A percentile compares a stretch with the other conserved stretches of the same genome.
Evolutionary conservation across 2,888 invertebrate genomes (phyloP).

Genomic region (Stenichneumon culpator): DNA sequence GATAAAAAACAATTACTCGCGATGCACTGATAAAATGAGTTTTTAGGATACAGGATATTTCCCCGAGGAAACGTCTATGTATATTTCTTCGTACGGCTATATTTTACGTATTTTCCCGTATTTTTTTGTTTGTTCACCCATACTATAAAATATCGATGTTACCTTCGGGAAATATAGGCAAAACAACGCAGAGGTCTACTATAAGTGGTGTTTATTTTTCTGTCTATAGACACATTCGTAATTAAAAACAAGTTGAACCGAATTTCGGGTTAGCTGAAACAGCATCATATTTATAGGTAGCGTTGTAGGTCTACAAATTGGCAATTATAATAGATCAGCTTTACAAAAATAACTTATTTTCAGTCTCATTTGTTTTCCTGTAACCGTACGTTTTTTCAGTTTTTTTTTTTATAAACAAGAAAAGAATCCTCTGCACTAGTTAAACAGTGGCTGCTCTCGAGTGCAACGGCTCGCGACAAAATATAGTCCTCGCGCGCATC

Average conservation of each 20-base stretch:
- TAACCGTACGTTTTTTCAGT: neutral
- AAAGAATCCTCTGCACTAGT: constrained; percentile 29
- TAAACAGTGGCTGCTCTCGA: constrained; percentile 37
- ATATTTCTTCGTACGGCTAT: neutral
- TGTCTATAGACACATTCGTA: neutral
- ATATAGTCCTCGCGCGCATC: constrained; percentile 50
- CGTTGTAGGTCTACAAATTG: neutral
- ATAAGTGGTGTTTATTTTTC: neutral
- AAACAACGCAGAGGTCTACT: neutral
- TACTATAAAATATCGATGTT: constrained; percentile 1
- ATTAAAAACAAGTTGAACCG: neutral
- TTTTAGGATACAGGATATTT: neutral
- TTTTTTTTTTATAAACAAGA: neutral
- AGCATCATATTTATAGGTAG: neutral
- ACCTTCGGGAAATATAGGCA: constrained; percentile 3
- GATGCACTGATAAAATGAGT: neutral
- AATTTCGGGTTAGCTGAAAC: neutral
- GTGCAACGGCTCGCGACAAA: constrained; percentile 48
- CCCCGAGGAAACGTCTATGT: neutral
- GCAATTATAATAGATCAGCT: neutral
- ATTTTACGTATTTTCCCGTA: neutral
- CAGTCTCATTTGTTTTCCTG: neutral
- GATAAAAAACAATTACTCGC: neutral
- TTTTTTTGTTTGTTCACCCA: neutral
- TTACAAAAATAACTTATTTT: neutral